Percentiles rank a stretch among this genome's conserved stretches.
Conservation (phyloP, 2,797 vertebrate genomes). For the Antrozous pallidus region DNA sequence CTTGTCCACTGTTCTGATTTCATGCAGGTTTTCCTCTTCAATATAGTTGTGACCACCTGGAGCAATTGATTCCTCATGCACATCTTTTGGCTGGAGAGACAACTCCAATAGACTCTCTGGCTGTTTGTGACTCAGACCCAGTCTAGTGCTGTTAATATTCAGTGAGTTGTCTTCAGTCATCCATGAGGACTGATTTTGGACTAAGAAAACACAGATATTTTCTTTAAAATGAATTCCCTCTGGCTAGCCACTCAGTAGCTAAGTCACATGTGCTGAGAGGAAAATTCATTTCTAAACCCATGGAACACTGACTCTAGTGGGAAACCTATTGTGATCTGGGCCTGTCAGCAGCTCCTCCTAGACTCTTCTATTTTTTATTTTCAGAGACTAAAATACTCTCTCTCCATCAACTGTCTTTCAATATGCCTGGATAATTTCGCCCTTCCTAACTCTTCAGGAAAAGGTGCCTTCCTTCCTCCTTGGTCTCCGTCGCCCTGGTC, state of each 20-base stretch:
- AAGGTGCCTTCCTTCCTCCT: background rate
- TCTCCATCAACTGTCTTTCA: background rate
- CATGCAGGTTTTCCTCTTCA: background rate
- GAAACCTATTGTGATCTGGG: background rate
- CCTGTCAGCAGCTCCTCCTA: background rate
- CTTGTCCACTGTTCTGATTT: background rate
- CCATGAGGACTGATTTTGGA: background rate
- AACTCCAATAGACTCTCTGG: background rate
- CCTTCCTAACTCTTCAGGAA: background rate
- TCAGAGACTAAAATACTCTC: background rate
- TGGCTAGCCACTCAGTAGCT: background rate
- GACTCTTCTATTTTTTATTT: background rate
- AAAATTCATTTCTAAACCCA: conserved; percentile 3
- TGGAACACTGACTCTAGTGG: background rate
- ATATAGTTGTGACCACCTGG: background rate
- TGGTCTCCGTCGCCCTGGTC: background rate
- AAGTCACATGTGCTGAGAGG: background rate
- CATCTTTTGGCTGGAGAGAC: background rate
- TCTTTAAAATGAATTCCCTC: conserved; percentile 24
- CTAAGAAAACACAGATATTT: background rate
- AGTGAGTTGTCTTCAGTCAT: background rate
- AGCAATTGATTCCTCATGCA: background rate
- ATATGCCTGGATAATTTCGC: background rate
- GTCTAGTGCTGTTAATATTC: background rate
- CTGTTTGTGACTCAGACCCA: background rate